Conservation (phyloP, 2,113 vertebrate species). For the Protobothrops flavoviridis region DNA sequence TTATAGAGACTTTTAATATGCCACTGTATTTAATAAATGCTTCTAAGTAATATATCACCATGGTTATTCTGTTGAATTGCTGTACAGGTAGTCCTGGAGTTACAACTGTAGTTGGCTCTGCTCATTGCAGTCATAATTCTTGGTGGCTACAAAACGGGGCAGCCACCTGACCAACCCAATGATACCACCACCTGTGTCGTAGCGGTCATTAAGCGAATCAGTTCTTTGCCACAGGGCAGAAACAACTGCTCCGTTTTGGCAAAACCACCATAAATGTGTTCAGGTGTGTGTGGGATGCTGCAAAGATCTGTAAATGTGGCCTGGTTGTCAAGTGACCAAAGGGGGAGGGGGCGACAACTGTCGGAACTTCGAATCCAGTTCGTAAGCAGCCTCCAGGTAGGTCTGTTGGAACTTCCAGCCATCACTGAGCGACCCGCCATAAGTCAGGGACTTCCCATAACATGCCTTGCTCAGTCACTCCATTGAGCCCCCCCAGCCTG, state of each 20-base stretch:
- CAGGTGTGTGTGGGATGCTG: background rate
- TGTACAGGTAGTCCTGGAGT: background rate
- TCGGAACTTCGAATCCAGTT: background rate
- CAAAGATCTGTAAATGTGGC: background rate
- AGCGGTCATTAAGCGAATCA: background rate
- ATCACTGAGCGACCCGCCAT: background rate
- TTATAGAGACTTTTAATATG: background rate
- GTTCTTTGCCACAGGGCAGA: background rate
- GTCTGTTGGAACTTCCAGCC: background rate
- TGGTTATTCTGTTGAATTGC: background rate
- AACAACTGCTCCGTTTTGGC: background rate
- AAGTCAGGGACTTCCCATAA: background rate
- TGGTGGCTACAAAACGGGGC: background rate
- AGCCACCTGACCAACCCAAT: background rate
- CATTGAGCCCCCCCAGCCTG: background rate
- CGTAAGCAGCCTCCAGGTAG: background rate
- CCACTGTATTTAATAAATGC: background rate
- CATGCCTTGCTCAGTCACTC: background rate
- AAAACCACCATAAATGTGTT: background rate
- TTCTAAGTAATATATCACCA: background rate
- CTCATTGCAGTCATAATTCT: background rate
- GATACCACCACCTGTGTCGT: background rate
- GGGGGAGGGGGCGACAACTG: background rate
- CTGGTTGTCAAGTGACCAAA: background rate
- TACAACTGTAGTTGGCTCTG: background rate